Base-by-base conservation (phyloP, 2,888 invertebrate species). In the Thymelicus acteon region DNA sequence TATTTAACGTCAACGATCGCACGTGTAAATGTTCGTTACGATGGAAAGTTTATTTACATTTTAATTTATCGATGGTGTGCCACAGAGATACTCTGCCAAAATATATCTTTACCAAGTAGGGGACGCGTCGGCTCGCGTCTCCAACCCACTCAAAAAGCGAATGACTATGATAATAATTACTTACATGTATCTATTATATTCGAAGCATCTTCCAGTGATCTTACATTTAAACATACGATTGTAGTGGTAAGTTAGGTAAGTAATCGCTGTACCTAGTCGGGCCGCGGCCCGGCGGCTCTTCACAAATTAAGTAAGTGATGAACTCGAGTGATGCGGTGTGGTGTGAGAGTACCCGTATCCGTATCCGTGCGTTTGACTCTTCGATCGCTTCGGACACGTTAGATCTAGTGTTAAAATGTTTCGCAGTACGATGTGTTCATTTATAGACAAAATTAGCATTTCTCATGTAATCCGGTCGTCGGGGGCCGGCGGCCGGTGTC, bases 1-100 rank as follows among this genome's bases (percentile, higher is more conserved):
- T 91, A 92, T 91, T 91, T 86, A 87, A 91, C 84, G 89, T 91
- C 93, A 92, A 92, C 92, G 92, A 92, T 91, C 88, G 90, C 89
- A 90, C 90, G 86, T 90, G 87, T 91, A 89, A 88, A 89, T 90
- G 91, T 91, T 92, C 90, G 90, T 91, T 91, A 92, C 87, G 82
- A 91, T 88, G 85, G 85, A 90, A 83, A 91, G 88, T 92, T 92
- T 92, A 92, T 92, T 92, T 92, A 92, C 92, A 92, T 89, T 91
- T 91, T 91, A 91, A 92, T 92, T 93, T 93, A 93, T 91, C 89
- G 83, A 92, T 91, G 93, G 93, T 93, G 93, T 94, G 94, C 93
- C 94, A 94, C 93, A 93, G 92, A 93, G 90, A 92, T 92, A 92
- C 88, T 93, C 93, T 94, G 94, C 94, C 94, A 94, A 94, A 94